phyloP scores from a whole-genome alignment of 2,113 vertebrate genomes.

The Lota lota region DNA sequence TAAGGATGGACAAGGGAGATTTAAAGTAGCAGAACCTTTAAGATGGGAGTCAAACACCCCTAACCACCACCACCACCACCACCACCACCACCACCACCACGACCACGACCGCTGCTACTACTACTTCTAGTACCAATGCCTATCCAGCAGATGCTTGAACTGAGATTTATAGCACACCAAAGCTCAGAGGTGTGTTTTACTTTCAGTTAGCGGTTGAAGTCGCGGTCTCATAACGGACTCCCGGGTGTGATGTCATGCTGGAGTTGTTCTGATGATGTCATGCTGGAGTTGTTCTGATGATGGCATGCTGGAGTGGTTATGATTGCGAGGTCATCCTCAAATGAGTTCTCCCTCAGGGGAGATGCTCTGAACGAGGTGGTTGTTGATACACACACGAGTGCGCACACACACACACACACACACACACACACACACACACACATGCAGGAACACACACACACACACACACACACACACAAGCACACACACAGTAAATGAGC shows the following conservation, averaged over 20 bases:
- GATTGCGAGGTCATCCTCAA: neutral
- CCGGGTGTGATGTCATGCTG: neutral
- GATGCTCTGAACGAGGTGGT: neutral
- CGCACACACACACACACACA: neutral
- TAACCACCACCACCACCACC: too few relatives aligned
- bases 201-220: neutral
- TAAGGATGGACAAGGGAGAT: too few relatives aligned
- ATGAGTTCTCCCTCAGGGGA: neutral
- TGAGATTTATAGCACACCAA: too few relatives aligned
- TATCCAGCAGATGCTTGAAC: too few relatives aligned
- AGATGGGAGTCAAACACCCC: too few relatives aligned
- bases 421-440: constrained; percentile 36
- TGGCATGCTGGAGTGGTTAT: neutral
- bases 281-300: neutral
- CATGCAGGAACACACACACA: neutral
- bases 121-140: too few relatives aligned
- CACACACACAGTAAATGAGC: constrained; percentile 28
- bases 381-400: neutral
- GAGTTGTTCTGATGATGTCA: neutral
- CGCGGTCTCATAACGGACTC: neutral
- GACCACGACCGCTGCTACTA: too few relatives aligned
- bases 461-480: constrained; percentile 17
- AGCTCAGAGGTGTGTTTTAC: neutral
- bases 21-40: too few relatives aligned
- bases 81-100: too few relatives aligned